Conservation (phyloP, 2,113 vertebrate genomes). For the Scytalopus superciliaris region DNA sequence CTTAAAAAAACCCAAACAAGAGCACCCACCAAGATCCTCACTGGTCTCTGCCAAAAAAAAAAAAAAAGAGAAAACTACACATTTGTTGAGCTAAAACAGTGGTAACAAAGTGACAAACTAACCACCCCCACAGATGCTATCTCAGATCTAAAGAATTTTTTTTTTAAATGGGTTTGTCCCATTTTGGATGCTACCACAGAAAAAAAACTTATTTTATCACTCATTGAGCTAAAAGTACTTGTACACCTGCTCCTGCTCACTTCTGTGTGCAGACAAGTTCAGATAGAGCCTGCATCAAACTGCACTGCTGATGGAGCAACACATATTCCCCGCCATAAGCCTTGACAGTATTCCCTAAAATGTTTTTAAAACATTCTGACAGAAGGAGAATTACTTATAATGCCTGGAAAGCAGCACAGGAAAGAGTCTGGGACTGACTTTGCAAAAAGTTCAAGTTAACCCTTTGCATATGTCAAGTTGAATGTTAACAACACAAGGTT, state of each 20-base stretch:
- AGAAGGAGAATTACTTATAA: neutral
- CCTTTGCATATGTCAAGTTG: accelerated
- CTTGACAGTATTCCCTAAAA: neutral
- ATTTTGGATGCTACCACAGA: neutral
- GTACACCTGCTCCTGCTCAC: neutral
- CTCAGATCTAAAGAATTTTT: neutral
- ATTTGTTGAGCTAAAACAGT: neutral
- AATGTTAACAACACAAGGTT: neutral
- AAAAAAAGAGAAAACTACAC: too few relatives aligned
- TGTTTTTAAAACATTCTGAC: neutral
- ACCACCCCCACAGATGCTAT: neutral
- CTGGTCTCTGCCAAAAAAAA: neutral
- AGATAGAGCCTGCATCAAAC: neutral
- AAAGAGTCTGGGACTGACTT: neutral
- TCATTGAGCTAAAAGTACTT: neutral
- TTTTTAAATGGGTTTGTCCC: neutral
- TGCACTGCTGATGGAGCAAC: neutral
- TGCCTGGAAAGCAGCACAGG: neutral
- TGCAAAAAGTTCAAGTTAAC: neutral
- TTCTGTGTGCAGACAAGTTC: neutral
- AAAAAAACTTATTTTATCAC: neutral
- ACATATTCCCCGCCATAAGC: neutral
- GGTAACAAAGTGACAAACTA: neutral
- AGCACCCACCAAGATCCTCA: neutral
- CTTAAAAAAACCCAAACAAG: neutral